Percentiles rank a stretch among this genome's conserved stretches.
phyloP scores from a whole-genome alignment of 2,797 vertebrate genomes.

The Ctenochaetus hawaiiensis region DNA sequence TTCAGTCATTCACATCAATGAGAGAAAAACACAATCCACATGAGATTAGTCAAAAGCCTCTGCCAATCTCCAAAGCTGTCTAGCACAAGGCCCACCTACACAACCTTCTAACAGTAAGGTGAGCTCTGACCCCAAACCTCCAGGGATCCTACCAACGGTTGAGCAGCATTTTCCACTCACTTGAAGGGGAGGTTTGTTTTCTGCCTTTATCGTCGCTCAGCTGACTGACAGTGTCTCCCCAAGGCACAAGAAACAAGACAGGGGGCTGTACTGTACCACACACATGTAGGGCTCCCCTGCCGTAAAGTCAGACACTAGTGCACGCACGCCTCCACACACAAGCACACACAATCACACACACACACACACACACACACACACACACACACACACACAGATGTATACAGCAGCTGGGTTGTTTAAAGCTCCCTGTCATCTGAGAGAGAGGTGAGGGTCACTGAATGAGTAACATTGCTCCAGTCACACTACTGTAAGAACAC shows the following conservation, averaged over 20 bases:
- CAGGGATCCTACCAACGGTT: slow-evolving; percentile 20
- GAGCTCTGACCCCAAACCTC: slow-evolving; percentile 41
- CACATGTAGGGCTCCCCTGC: slow-evolving; percentile 48
- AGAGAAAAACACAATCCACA: slow-evolving; percentile 51
- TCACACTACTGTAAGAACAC: slow-evolving; percentile 79
- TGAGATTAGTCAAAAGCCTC: slow-evolving; percentile 46
- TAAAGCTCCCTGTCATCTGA: slow-evolving; percentile 87
- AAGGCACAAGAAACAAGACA: slow-evolving; percentile 58
- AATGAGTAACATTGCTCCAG: slow-evolving; percentile 86
- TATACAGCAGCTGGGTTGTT: slow-evolving; percentile 85
- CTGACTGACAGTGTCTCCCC: slow-evolving; percentile 68
- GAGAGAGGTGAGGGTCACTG: slow-evolving; percentile 86
- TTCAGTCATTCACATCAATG: slow-evolving; percentile 35
- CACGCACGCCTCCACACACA: slow-evolving; percentile 16
- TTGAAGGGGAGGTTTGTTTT: slow-evolving; percentile 59
- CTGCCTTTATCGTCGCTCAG: slow-evolving; percentile 38
- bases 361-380: slow-evolving; percentile 28
- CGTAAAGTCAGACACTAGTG: slow-evolving; percentile 38
- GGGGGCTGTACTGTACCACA: slow-evolving; percentile 71
- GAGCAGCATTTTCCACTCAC: slow-evolving; percentile 40
- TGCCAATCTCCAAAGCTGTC: slow-evolving; percentile 31
- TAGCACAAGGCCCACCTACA: slow-evolving; percentile 24
- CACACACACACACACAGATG: slow-evolving; percentile 11
- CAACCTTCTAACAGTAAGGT: slow-evolving; percentile 27
- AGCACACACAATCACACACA: slow-evolving; percentile 25